phyloP scores from a whole-genome alignment of 1,140 invertebrate genomes.

The Drosophila arizonae region DNA sequence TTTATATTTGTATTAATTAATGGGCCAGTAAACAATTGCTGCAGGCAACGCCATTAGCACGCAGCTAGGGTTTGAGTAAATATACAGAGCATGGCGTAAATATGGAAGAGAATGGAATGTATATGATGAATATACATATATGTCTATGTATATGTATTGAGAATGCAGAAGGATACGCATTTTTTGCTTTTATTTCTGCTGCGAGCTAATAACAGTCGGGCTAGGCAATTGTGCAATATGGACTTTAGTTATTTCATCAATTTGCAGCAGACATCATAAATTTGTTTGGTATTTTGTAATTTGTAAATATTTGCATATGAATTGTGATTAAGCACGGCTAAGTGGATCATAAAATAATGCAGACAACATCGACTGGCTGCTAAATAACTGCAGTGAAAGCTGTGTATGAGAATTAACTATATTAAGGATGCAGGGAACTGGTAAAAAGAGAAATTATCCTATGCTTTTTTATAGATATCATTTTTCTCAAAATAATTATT shows the following conservation, averaged over 20 bases:
- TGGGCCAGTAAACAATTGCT: slow-evolving; percentile 81
- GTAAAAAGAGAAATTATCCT: too few relatives aligned
- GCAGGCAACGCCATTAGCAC: slow-evolving; percentile 76
- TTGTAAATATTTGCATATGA: slow-evolving; percentile 35
- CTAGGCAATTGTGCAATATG: slow-evolving; percentile 50
- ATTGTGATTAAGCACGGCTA: slow-evolving; percentile 15
- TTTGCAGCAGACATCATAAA: slow-evolving; percentile 59
- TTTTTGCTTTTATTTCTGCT: slow-evolving; percentile 17
- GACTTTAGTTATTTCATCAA: slow-evolving; percentile 57
- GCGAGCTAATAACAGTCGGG: slow-evolving; percentile 67
- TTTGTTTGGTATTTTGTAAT: slow-evolving; percentile 29
- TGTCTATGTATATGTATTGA: not conserved
- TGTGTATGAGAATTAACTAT: too few relatives aligned
- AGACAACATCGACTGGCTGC: not conserved
- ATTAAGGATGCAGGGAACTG: too few relatives aligned
- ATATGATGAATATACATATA: not conserved
- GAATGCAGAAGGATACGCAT: slow-evolving; percentile 19
- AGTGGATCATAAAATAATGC: slow-evolving; percentile 12
- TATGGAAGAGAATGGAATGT: not conserved
- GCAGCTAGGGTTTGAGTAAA: slow-evolving; percentile 27
- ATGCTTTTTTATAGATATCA: too few relatives aligned
- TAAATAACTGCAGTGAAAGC: not conserved
- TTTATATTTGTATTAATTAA: slow-evolving; percentile 82
- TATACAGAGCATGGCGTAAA: not conserved
- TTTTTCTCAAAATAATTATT: too few relatives aligned